Percentiles rank a stretch among this genome's conserved stretches.
Evolutionary conservation across 2,888 invertebrate species (phyloP).

Genomic region (Drosophila nigricruria): DNA sequence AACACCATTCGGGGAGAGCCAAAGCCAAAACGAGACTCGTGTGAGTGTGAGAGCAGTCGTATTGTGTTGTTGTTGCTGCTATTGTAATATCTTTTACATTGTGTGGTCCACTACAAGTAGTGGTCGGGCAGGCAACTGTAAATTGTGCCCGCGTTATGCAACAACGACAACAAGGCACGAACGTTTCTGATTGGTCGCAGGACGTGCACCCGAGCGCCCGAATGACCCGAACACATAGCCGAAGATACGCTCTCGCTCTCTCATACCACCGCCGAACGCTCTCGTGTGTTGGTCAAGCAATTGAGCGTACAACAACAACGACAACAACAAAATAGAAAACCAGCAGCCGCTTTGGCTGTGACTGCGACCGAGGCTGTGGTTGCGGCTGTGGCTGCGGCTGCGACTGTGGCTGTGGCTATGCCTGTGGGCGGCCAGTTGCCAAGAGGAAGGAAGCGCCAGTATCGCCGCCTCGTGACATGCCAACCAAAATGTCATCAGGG

Average conservation of each 20-base stretch:
- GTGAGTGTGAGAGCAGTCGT: conserved; percentile 28
- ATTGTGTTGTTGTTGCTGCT: conserved; percentile 33
- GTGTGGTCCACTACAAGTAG: conserved; percentile 42
- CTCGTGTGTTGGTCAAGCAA: conserved; percentile 48
- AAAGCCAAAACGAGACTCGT: conserved; percentile 2
- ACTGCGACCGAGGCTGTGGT: conserved; percentile 4
- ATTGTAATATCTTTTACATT: conserved; percentile 59
- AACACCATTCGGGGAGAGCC: conserved; percentile 23
- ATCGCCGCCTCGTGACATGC: conserved; percentile 23
- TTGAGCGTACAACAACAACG: conserved; percentile 31
- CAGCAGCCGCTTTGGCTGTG: conserved; percentile 19
- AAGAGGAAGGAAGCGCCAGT: conserved; percentile 42
- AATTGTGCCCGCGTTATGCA: conserved; percentile 66
- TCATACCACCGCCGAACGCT: conserved; percentile 19
- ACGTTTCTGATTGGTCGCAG: conserved; percentile 66
- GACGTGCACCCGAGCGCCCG: conserved; percentile 43
- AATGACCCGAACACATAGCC: conserved; percentile 22
- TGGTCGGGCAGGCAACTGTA: conserved; percentile 49
- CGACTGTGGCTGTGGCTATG: neutral
- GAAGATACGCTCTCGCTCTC: conserved; percentile 32
- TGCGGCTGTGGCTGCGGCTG: neutral
- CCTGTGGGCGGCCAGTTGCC: conserved; percentile 27
- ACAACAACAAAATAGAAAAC: conserved; percentile 14
- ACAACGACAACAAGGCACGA: conserved; percentile 55
- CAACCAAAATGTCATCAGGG: conserved; percentile 39